These are phyloP conservation scores for Solenodon paradoxus DNA, from an alignment of 2,113 vertebrate genomes.

Conservation along the genomic window DNA sequence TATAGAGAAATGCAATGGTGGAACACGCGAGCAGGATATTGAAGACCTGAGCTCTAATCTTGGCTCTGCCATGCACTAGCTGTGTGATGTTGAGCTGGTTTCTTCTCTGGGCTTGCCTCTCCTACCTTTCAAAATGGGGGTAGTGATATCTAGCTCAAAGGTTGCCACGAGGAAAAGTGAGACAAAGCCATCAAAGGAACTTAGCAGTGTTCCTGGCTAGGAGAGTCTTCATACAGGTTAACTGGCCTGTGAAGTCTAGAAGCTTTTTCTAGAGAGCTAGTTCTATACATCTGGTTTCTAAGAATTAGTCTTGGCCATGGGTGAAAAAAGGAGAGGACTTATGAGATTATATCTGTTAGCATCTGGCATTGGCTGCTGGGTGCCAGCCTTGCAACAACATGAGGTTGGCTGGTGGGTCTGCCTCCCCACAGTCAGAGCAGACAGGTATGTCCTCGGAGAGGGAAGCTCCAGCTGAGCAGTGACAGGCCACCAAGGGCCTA, in stretches of 20 bases:
- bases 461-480: neutral
- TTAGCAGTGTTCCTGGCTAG: neutral
- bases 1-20: neutral
- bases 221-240: neutral
- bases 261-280: neutral
- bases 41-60: neutral
- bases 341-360: neutral
- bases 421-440: neutral
- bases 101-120: neutral
- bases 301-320: neutral
- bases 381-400: neutral
- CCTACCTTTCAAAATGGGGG: neutral
- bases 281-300: neutral
- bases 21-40: neutral
- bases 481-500: neutral
- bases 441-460: neutral
- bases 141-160: neutral
- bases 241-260: neutral
- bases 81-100: neutral
- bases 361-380: neutral
- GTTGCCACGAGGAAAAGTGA: neutral
- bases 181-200: neutral
- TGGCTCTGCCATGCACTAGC: neutral
- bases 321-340: neutral
- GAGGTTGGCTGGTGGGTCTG: neutral